These are phyloP conservation scores for Poecilia gillii DNA, from an alignment of 2,797 vertebrate genomes.

Conservation along the genomic window DNA sequence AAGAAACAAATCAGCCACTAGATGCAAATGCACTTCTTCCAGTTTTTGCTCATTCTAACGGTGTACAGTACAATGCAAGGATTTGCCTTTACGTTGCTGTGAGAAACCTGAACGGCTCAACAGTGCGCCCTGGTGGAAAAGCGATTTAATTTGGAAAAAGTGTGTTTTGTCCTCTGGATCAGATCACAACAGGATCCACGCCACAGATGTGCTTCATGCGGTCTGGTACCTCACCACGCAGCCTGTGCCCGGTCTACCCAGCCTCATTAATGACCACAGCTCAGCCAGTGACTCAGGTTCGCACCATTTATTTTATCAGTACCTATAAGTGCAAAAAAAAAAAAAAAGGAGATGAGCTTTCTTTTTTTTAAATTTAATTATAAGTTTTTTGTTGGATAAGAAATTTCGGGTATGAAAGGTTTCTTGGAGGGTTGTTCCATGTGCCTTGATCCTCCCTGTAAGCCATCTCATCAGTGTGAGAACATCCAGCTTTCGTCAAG, in stretches of 20 bases:
- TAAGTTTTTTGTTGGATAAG: constrained; percentile 23
- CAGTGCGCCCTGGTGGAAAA: constrained; percentile 66
- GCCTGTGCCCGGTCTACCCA: constrained; percentile 91
- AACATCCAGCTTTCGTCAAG: constrained; percentile 49
- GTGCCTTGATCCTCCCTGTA: constrained; percentile 40
- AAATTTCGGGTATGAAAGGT: constrained; percentile 6
- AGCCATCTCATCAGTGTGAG: constrained; percentile 39
- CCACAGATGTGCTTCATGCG: constrained; percentile 97
- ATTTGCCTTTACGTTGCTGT: constrained; percentile 3
- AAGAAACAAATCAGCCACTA: constrained; percentile 35
- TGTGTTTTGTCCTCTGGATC: constrained; percentile 43
- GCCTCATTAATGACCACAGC: constrained; percentile 86
- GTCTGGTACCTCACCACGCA: constrained; percentile 99
- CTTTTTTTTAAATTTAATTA: neutral
- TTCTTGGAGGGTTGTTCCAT: neutral
- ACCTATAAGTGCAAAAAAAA: neutral
- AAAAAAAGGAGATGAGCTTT: neutral
- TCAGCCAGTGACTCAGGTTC: constrained; percentile 93
- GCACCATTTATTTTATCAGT: constrained; percentile 1
- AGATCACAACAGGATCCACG: constrained; percentile 99
- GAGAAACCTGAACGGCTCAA: constrained; percentile 25
- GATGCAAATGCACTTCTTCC: constrained; percentile 35
- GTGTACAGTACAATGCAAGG: neutral
- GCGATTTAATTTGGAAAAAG: neutral
- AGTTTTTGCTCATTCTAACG: constrained; percentile 5